Percentiles rank a stretch among this genome's conserved stretches.
phyloP scores from a whole-genome alignment of 2,888 invertebrate species.

The Heliconius charithonia region DNA sequence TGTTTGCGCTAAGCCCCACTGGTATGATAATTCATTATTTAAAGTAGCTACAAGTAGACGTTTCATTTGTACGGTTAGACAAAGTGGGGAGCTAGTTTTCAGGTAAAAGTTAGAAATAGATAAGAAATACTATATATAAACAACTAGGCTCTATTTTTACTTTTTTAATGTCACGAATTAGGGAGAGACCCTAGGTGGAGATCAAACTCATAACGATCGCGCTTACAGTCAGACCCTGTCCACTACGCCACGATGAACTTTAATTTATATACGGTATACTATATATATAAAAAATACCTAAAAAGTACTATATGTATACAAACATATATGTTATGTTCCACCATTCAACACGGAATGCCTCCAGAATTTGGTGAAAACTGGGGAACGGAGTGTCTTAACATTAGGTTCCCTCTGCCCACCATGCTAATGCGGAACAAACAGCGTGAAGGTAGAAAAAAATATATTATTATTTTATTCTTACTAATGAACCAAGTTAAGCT shows the following conservation, averaged over 20 bases:
- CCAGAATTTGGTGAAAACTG: no score
- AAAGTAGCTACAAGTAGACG: neutral
- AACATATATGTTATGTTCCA: no score
- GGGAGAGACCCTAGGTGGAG: neutral
- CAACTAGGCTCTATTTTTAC: no score
- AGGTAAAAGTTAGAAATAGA: neutral
- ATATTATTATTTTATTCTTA: neutral
- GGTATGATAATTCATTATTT: neutral
- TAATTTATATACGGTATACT: no score
- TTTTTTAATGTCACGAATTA: neutral
- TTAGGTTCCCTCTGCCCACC: no score
- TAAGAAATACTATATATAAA: no score
- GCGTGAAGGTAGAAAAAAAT: no score
- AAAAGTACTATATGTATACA: no score
- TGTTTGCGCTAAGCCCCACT: neutral
- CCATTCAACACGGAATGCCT: no score
- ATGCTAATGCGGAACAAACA: no score
- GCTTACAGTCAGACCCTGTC: neutral
- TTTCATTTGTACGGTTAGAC: neutral
- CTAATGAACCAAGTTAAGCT: constrained; percentile 1
- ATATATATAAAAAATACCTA: no score
- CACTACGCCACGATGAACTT: neutral
- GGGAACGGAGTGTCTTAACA: no score
- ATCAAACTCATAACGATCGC: neutral
- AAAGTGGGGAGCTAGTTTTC: neutral